These are phyloP conservation scores for Lepeophtheirus salmonis DNA, from an alignment of 1,140 invertebrate species.

Conservation along the genomic window DNA sequence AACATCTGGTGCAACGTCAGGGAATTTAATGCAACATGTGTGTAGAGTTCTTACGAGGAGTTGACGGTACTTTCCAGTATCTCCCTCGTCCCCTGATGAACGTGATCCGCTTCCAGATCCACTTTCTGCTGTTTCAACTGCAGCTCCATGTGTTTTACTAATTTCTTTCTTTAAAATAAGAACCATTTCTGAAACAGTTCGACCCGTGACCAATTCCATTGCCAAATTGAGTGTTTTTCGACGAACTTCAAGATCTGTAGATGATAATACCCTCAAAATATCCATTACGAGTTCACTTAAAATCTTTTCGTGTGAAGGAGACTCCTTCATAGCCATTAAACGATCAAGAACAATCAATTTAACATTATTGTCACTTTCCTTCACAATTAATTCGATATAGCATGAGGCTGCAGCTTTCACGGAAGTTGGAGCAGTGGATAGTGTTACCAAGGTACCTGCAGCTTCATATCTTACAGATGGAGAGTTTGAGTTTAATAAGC, in stretches of 20 bases:
- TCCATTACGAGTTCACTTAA: conserved; percentile 97
- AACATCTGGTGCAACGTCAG: conserved; percentile 79
- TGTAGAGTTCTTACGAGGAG: conserved; percentile 85
- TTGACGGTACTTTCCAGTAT: conserved; percentile 85
- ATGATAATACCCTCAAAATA: conserved; percentile 74
- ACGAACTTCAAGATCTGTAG: conserved; percentile 75
- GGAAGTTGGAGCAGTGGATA: conserved; percentile 86
- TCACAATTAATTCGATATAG: conserved; percentile 95
- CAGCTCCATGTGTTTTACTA: conserved; percentile 64
- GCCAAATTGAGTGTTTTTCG: conserved; percentile 65
- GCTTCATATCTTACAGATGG: conserved; percentile 84
- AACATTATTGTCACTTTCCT: conserved; percentile 99
- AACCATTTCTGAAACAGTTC: conserved; percentile 92
- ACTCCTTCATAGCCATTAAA: conserved; percentile 66
- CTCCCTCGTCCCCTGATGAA: conserved; percentile 25
- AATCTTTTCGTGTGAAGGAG: conserved; percentile 70
- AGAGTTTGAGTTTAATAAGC: conserved; percentile 83
- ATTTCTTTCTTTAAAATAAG: conserved; percentile 83
- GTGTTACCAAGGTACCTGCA: conserved; percentile 95
- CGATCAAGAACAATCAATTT: conserved; percentile 95
- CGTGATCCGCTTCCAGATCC: conserved; percentile 45
- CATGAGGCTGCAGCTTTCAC: conserved; percentile 91
- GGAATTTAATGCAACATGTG: conserved; percentile 88
- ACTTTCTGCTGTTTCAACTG: conserved; percentile 70
- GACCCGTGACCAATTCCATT: conserved; percentile 74